phyloP scores from a whole-genome alignment of 2,888 invertebrate genomes.

The Diarsia brunnea region DNA sequence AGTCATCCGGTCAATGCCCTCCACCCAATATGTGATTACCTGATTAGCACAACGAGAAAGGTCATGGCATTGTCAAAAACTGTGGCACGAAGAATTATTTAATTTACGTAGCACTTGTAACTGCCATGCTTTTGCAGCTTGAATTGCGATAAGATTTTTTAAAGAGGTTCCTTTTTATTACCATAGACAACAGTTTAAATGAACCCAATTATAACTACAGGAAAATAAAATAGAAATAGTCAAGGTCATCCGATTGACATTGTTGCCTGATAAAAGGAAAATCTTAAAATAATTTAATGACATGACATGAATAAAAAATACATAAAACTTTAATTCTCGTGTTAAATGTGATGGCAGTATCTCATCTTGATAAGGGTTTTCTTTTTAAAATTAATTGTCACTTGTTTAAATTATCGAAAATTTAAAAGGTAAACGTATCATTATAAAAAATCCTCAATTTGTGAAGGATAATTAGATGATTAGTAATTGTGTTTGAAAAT shows the following conservation, averaged over 20 bases:
- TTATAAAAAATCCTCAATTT: not conserved
- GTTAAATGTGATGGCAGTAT: not conserved
- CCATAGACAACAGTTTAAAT: not conserved
- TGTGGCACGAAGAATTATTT: not conserved
- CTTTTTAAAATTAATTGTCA: not conserved
- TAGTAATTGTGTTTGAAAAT: not conserved
- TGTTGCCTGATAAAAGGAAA: slow-evolving; percentile 10
- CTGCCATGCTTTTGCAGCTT: not conserved
- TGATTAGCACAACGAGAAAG: not conserved
- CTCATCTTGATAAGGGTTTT: not conserved
- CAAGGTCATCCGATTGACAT: slow-evolving; percentile 31
- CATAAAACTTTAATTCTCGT: not conserved
- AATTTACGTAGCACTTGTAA: not conserved
- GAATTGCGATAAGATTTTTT: not conserved
- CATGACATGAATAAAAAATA: not conserved
- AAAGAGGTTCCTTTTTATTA: not conserved
- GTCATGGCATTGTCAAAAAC: not conserved
- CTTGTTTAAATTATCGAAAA: not conserved
- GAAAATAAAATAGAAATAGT: slow-evolving; percentile 14
- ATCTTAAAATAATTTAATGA: not conserved
- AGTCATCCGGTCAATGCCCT: slow-evolving; percentile 5
- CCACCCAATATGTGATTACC: not conserved
- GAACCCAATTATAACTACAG: slow-evolving; percentile 8
- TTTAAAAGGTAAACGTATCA: not conserved
- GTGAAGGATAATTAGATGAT: not conserved